Evolutionary conservation across 2,888 invertebrate genomes (phyloP).

Genomic region (Coronaproctus castanopsis): DNA sequence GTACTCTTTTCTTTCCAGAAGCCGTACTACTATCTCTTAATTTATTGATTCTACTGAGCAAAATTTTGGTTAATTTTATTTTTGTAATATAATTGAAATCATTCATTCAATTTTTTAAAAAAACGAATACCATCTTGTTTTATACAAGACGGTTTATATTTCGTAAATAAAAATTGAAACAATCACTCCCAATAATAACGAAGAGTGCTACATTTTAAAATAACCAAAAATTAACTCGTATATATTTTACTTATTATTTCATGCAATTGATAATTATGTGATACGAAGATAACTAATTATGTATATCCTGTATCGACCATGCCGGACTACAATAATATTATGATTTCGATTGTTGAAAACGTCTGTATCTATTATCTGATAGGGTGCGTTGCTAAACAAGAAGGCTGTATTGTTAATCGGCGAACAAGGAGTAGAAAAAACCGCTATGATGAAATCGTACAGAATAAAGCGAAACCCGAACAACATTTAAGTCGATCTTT

Average conservation of each 20-base stretch:
- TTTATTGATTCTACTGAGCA: too few species aligned
- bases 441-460: conserved; percentile 91
- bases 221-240: too few species aligned
- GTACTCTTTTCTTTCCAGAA: too few species aligned
- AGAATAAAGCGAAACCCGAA: conserved; percentile 71
- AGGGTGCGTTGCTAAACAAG: conserved; percentile 68
- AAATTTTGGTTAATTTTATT: too few species aligned
- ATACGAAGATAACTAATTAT: conserved; percentile 60
- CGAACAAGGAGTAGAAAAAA: conserved; percentile 90
- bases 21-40: too few species aligned
- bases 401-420: conserved; percentile 62
- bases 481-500: conserved; percentile 66
- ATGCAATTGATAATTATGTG: conserved; percentile 80
- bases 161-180: too few species aligned
- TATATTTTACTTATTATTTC: conserved; percentile 21
- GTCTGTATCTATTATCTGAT: conserved; percentile 79
- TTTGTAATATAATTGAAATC: too few species aligned
- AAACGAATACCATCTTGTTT: too few species aligned
- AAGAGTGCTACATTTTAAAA: too few species aligned
- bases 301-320: conserved; percentile 68
- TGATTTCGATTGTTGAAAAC: conserved; percentile 88
- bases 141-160: too few species aligned
- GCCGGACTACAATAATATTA: conserved; percentile 78
- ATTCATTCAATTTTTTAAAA: too few species aligned
- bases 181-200: too few species aligned